Percentiles rank a stretch among this genome's conserved stretches.
phyloP scores from a whole-genome alignment of 2,113 vertebrate species.

The Gymnarchus niloticus region DNA sequence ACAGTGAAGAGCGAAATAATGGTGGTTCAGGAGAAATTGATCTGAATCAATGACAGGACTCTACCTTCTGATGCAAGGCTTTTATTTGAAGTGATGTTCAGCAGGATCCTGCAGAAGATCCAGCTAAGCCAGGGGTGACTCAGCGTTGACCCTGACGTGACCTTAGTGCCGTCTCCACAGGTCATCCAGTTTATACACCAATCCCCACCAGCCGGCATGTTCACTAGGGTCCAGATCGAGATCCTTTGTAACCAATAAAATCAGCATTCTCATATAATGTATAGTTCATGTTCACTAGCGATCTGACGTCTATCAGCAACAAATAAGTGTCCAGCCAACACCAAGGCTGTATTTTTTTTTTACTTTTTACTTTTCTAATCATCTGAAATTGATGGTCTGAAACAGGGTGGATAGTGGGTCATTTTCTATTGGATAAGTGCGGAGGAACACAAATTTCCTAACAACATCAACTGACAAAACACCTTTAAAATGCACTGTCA shows the following conservation, averaged over 20 bases:
- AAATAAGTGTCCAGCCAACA: no score
- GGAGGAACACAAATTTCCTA: no score
- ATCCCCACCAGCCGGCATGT: neutral
- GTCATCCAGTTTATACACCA: neutral
- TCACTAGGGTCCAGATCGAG: no score
- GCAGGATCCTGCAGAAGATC: neutral
- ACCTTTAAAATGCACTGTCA: no score
- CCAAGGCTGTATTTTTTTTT: no score
- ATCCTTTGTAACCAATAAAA: neutral
- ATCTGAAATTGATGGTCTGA: neutral
- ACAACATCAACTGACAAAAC: no score
- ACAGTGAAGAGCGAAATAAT: neutral
- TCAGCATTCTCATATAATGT: neutral
- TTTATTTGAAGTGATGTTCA: neutral
- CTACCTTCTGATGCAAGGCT: neutral
- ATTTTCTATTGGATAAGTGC: no score
- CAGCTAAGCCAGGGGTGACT: neutral
- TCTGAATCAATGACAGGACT: neutral
- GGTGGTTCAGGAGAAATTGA: neutral
- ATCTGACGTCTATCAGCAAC: neutral
- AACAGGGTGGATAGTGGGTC: neutral
- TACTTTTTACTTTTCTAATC: no score
- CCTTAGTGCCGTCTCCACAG: neutral
- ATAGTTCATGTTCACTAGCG: neutral
- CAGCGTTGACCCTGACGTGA: neutral